phyloP scores from a whole-genome alignment of 35 echinoderm and acorn worm species.

The Antedon bifida region DNA sequence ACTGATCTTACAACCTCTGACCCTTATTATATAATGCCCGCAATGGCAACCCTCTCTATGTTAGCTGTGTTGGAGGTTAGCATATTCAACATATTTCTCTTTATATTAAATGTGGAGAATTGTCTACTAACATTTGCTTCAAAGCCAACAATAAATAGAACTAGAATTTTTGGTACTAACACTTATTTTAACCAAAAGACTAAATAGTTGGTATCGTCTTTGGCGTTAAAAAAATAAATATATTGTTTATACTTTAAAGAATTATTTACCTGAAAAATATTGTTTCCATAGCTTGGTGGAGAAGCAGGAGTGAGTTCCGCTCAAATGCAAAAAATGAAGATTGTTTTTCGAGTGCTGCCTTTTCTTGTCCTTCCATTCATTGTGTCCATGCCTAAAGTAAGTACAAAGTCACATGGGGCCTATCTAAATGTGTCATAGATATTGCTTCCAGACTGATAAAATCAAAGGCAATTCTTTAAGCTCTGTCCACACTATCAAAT shows the following conservation, averaged over 20 bases:
- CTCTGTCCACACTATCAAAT: too few species aligned
- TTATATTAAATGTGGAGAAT: too few species aligned
- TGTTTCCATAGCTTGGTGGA: constrained; percentile 79
- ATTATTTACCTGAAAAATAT: too few species aligned
- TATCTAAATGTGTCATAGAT: too few species aligned
- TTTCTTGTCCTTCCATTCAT: constrained; percentile 78
- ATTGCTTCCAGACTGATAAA: too few species aligned
- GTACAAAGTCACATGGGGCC: too few species aligned
- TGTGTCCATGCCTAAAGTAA: constrained; percentile 79
- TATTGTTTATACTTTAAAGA: too few species aligned
- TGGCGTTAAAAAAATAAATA: too few species aligned
- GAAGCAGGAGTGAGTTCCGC: constrained; percentile 78
- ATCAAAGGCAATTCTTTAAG: too few species aligned
- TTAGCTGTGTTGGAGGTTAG: constrained; percentile 69
- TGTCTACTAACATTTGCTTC: neutral
- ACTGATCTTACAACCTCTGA: constrained; percentile 76
- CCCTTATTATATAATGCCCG: constrained; percentile 70
- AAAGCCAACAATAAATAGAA: too few species aligned
- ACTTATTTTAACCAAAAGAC: neutral
- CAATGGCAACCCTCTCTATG: constrained; percentile 71
- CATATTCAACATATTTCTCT: too few species aligned
- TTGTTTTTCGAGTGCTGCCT: constrained; percentile 51
- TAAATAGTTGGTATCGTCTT: too few species aligned
- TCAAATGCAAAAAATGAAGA: constrained; percentile 73
- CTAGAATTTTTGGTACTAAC: neutral